Base-by-base conservation (phyloP, 2,888 invertebrate genomes). In the Acronicta aceris region DNA sequence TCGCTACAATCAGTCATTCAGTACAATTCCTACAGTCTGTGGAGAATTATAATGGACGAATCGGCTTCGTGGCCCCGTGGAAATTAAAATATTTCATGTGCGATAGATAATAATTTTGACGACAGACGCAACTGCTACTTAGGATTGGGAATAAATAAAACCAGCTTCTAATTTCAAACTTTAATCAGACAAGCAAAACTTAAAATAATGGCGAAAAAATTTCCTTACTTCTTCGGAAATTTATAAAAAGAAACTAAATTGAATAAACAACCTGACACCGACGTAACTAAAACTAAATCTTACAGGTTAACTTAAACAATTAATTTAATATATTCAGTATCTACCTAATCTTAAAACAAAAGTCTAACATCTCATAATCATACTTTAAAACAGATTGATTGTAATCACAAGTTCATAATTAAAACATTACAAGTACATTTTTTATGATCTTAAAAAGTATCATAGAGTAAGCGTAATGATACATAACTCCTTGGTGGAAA, bases 341-440 rank as follows among this genome's bases (percentile, higher is more conserved):
- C 4, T 21, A 21, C 33, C 4, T 33, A 90, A 89, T 87, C 85
- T 89, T 83, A 81, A 83, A 79, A 79, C 72, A 78, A 82, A 80
- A 79, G 78, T 79, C 79, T 83, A 82, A 84, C 85, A 90, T 88
- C 76, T 86, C 88, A 91, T 89, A 93, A 93, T 92, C 90, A 91
- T 82, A 85, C 83, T 85, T 83, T 92, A 91, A 93, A 93, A 93
- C 72, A 82, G 73, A 85, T 82, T 78, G 76, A 87, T 87, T 83
- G 78, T 83, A 92, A 93, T 93, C 92, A 89, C 79, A 84, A 89
- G 92, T 94, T 93, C 93, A 93, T 91, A 91, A 93, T 94, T 94
- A 92, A 94, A 92, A 91, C 82, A 86, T 84, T 85, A 82, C 79
- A 30, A 80, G 86, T 78, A 76, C 74, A 69, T 78, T 74, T 78